These are phyloP conservation scores for Ganaspis brasiliensis DNA, from an alignment of 2,888 invertebrate genomes.

Conservation along the genomic window DNA sequence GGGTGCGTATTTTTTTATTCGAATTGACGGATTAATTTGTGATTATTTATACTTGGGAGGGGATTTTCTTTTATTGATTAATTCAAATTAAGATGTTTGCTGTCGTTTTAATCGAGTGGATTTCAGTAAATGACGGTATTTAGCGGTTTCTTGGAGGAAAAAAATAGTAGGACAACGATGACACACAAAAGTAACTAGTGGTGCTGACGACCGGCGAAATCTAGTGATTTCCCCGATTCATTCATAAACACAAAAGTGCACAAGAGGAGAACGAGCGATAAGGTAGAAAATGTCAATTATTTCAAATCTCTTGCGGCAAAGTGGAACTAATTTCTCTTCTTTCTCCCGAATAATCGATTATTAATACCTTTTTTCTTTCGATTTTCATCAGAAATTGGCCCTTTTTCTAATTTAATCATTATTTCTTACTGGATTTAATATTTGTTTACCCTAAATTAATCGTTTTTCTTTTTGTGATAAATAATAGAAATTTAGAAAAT, in stretches of 20 bases:
- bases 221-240: background rate
- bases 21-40: no score
- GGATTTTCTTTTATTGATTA: no score
- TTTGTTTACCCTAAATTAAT: no score
- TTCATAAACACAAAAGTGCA: slow-evolving; percentile 1
- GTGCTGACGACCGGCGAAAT: slow-evolving; percentile 10
- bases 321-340: background rate
- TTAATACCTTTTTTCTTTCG: no score
- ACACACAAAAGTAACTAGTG: slow-evolving; percentile 23
- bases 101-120: no score
- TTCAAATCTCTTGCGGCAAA: background rate
- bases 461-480: no score
- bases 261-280: slow-evolving; percentile 6
- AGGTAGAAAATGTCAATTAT: slow-evolving; percentile 25
- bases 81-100: no score
- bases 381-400: no score
- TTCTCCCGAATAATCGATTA: no score
- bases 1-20: background rate
- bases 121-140: background rate
- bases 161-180: slow-evolving; percentile 1
- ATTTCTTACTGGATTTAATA: no score
- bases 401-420: no score
- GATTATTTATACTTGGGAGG: background rate
- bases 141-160: background rate
- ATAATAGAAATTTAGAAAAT: no score